Evolutionary conservation across 2,888 invertebrate species (phyloP).

Genomic region (Pterostichus madidus): DNA sequence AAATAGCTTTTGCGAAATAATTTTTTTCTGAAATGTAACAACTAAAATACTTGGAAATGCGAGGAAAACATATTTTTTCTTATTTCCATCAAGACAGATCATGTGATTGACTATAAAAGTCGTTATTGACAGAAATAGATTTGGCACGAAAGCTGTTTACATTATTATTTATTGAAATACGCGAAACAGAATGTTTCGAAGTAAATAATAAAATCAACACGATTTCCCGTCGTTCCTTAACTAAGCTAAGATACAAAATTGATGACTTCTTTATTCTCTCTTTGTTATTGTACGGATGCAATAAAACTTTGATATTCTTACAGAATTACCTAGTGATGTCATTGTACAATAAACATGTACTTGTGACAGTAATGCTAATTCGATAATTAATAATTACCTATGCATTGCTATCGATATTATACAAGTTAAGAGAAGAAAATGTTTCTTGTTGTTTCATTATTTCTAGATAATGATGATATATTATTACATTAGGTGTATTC

Average conservation of each 20-base stretch:
- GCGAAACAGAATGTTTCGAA: slow-evolving; percentile 28
- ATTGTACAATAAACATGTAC: slow-evolving; percentile 17
- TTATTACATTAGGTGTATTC: slow-evolving; percentile 21
- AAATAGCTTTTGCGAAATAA: background rate
- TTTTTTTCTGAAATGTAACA: slow-evolving; percentile 17
- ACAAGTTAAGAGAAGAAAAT: background rate
- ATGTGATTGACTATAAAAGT: slow-evolving; percentile 41
- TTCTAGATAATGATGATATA: background rate
- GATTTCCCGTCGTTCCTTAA: slow-evolving; percentile 15
- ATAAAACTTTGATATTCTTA: slow-evolving; percentile 27
- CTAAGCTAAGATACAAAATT: slow-evolving; percentile 29
- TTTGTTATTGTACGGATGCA: slow-evolving; percentile 32
- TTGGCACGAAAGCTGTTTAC: slow-evolving; percentile 35
- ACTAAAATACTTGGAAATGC: slow-evolving; percentile 7
- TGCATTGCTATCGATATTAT: background rate
- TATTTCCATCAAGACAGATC: slow-evolving; percentile 31
- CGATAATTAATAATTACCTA: background rate
- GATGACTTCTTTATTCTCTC: slow-evolving; percentile 17
- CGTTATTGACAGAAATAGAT: slow-evolving; percentile 21
- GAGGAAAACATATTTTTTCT: slow-evolving; percentile 34
- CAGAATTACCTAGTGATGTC: slow-evolving; percentile 31
- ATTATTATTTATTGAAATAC: slow-evolving; percentile 35
- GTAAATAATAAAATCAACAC: slow-evolving; percentile 47
- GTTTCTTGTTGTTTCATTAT: slow-evolving; percentile 2
- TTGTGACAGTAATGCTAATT: background rate